phyloP scores from a whole-genome alignment of 92 coral and sea anemone species.

The Umimayanthus chanpuru region DNA sequence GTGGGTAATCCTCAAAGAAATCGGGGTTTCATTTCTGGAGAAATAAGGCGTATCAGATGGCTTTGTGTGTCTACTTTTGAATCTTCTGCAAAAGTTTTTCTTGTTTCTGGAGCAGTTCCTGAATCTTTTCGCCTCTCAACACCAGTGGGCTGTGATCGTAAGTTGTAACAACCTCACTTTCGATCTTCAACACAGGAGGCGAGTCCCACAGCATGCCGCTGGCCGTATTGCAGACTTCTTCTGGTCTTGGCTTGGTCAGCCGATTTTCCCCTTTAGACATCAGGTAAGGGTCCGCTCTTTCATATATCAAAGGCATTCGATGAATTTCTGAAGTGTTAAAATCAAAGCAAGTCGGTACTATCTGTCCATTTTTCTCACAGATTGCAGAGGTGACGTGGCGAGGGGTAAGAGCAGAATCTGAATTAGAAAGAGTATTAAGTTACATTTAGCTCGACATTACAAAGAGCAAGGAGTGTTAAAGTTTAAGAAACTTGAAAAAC shows the following conservation, averaged over 20 bases:
- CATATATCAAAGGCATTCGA: not conserved
- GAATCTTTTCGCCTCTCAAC: constrained; percentile 6
- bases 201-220: not conserved
- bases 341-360: not conserved
- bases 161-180: not conserved
- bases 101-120: constrained; percentile 19
- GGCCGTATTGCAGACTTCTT: not conserved
- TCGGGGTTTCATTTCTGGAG: not conserved
- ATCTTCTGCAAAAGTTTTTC: constrained; percentile 9
- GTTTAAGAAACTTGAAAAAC: no score
- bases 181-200: not conserved
- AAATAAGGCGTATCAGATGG: not conserved
- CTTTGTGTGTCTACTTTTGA: not conserved
- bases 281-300: not conserved
- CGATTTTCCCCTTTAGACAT: not conserved
- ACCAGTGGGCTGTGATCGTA: not conserved
- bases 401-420: not conserved
- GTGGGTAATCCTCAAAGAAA: not conserved
- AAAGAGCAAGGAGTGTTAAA: not conserved
- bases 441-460: not conserved
- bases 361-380: not conserved
- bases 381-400: not conserved
- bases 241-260: not conserved
- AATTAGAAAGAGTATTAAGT: no score
- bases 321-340: not conserved